A percentile compares a stretch with the other conserved stretches of the same genome.
Evolutionary conservation across 2,888 invertebrate species (phyloP).

Genomic region (Conistra vaccinii): DNA sequence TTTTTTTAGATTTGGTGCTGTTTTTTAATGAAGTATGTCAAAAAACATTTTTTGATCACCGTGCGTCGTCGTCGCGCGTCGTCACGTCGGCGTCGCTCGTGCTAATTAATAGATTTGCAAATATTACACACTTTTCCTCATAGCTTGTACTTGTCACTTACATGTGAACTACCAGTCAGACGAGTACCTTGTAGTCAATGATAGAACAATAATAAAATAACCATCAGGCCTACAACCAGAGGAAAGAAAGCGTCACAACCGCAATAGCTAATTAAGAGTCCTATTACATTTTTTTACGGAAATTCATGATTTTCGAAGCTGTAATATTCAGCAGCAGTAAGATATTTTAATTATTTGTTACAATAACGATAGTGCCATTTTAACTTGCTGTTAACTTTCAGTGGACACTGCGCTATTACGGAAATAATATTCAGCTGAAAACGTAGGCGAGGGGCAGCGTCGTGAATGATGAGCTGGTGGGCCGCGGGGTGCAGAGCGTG

Average conservation of each 20-base stretch:
- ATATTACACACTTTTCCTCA: neutral
- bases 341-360: too few species aligned
- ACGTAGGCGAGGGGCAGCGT: constrained; percentile 55
- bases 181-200: neutral
- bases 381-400: constrained; percentile 2
- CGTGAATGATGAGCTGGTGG: constrained; percentile 57
- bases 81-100: neutral
- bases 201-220: neutral
- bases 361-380: too few species aligned
- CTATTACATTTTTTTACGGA: too few species aligned
- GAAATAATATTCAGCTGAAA: constrained; percentile 35
- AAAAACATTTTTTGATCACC: too few species aligned
- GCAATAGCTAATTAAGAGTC: neutral
- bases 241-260: neutral
- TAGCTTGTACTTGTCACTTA: neutral
- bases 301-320: too few species aligned
- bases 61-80: too few species aligned
- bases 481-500: constrained; percentile 25
- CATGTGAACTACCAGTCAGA: neutral
- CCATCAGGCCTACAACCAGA: neutral
- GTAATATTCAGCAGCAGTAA: too few species aligned
- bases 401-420: neutral
- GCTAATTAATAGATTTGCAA: neutral
- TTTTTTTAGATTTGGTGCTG: too few species aligned
- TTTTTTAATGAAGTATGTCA: too few species aligned